Percentiles rank a stretch among this genome's conserved stretches.
These are phyloP conservation scores for Tetragonula clypearis DNA, from an alignment of 1,140 invertebrate species.

Conservation along the genomic window DNA sequence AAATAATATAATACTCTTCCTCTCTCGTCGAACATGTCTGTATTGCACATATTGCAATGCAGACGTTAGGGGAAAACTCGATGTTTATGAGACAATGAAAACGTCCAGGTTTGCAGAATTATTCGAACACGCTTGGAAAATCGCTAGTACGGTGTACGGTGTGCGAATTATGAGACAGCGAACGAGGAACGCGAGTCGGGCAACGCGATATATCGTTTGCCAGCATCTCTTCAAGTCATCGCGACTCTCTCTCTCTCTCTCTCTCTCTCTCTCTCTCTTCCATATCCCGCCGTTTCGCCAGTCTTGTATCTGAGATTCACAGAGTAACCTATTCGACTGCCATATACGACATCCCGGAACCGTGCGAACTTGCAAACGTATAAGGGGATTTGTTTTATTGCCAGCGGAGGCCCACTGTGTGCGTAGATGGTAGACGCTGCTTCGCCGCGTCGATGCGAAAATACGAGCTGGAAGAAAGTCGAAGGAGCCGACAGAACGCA, in stretches of 20 bases:
- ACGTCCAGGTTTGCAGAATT: not conserved
- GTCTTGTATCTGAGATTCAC: slow-evolving; percentile 22
- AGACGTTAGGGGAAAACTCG: not conserved
- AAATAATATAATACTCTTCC: too few relatives aligned
- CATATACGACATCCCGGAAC: slow-evolving; percentile 50
- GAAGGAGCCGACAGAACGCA: not conserved
- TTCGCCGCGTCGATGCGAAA: slow-evolving; percentile 27
- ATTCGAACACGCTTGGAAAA: slow-evolving; percentile 9
- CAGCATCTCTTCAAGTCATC: slow-evolving; percentile 24
- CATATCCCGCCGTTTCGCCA: not conserved
- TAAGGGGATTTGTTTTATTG: slow-evolving; percentile 46
- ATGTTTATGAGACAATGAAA: not conserved
- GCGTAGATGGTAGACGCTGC: slow-evolving; percentile 18
- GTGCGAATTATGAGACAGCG: slow-evolving; percentile 33
- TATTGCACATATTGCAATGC: too few relatives aligned
- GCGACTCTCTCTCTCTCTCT: not conserved
- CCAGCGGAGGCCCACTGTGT: too few relatives aligned
- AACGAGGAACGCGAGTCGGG: slow-evolving; percentile 14
- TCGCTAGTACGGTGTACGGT: not conserved
- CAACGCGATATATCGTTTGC: slow-evolving; percentile 38
- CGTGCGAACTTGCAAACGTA: slow-evolving; percentile 43
- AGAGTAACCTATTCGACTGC: slow-evolving; percentile 34
- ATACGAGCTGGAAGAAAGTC: slow-evolving; percentile 16
- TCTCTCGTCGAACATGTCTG: not conserved
- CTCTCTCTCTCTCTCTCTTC: not conserved